Conservation (phyloP, 1,140 invertebrate genomes). For the Saccostrea echinata region DNA sequence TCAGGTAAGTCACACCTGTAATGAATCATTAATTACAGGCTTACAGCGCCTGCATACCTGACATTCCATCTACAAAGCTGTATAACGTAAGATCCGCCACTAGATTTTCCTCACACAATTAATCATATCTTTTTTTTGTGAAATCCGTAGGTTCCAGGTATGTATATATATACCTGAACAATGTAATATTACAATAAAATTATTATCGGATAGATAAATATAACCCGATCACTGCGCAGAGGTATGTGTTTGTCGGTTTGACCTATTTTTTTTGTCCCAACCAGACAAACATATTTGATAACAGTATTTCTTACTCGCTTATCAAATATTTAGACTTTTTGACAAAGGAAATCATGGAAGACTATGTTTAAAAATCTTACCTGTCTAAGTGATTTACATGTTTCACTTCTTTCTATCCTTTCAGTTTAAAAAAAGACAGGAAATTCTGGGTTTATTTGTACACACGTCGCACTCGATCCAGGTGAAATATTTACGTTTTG, state of each 20-base stretch:
- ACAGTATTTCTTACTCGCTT: not conserved
- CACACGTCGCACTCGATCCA: not conserved
- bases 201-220: not conserved
- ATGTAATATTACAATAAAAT: no score
- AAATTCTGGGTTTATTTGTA: not conserved
- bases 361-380: not conserved
- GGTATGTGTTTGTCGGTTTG: not conserved
- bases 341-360: not conserved
- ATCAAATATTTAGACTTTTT: not conserved
- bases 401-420: not conserved
- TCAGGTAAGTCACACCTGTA: not conserved
- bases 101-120: not conserved
- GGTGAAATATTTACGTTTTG: conserved; percentile 25
- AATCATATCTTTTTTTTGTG: not conserved
- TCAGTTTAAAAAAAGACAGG: not conserved
- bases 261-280: not conserved
- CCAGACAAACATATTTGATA: not conserved
- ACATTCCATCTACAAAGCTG: not conserved
- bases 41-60: not conserved
- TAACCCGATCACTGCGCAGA: not conserved
- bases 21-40: conserved; percentile 10
- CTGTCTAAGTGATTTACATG: not conserved
- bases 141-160: not conserved
- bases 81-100: conserved; percentile 4
- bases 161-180: not conserved